Percentiles rank a stretch among this genome's conserved stretches.
Evolutionary conservation across 2,797 vertebrate genomes (phyloP).

Genomic region (Lithobates pipiens): DNA sequence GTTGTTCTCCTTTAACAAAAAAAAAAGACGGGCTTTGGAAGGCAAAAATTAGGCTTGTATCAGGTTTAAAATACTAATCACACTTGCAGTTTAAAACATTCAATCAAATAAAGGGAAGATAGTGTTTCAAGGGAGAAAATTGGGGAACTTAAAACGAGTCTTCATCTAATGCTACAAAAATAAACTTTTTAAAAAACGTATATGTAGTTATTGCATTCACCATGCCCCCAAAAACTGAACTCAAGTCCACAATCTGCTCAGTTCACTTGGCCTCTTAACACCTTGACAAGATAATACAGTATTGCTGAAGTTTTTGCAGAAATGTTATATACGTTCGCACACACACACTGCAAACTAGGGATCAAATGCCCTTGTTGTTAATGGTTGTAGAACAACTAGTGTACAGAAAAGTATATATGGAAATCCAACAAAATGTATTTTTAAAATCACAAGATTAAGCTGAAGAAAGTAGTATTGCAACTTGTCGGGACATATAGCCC

Average conservation of each 20-base stretch:
- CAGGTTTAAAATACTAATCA: background rate
- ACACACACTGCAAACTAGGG: slow-evolving; percentile 20
- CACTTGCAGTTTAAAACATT: background rate
- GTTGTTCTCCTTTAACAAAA: background rate
- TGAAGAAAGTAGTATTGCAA: slow-evolving; percentile 52
- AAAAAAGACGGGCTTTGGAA: background rate
- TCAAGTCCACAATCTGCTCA: slow-evolving; percentile 21
- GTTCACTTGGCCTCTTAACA: slow-evolving; percentile 25
- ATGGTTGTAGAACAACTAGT: slow-evolving; percentile 1
- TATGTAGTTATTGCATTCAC: slow-evolving; percentile 52
- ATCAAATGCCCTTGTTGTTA: background rate
- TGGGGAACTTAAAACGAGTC: background rate
- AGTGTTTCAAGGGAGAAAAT: background rate
- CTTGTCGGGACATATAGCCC: slow-evolving; percentile 32
- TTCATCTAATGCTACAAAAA: slow-evolving; percentile 20
- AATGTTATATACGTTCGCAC: slow-evolving; percentile 15
- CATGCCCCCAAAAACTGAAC: slow-evolving; percentile 14
- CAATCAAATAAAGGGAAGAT: background rate
- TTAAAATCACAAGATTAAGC: slow-evolving; percentile 49
- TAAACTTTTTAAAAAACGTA: slow-evolving; percentile 1
- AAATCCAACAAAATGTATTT: slow-evolving; percentile 28
- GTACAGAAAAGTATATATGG: background rate
- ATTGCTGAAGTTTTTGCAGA: slow-evolving; percentile 51
- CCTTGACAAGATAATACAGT: slow-evolving; percentile 37
- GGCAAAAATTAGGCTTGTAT: background rate